A percentile compares a stretch with the other conserved stretches of the same genome.
These are phyloP conservation scores for Labrus mixtus DNA, from an alignment of 2,113 vertebrate species.

Conservation along the genomic window DNA sequence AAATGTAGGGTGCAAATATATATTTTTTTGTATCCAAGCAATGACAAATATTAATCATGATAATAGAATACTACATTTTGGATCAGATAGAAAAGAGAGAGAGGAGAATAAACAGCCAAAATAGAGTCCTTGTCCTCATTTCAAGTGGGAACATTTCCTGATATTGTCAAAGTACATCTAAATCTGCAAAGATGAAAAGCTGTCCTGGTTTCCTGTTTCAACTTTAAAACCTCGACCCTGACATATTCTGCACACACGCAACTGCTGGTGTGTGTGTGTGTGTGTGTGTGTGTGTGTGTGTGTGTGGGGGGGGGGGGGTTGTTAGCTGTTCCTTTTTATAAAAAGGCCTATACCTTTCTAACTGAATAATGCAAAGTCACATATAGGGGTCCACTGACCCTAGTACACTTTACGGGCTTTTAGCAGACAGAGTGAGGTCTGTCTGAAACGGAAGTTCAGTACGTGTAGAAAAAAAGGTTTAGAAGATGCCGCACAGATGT, in stretches of 20 bases:
- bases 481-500: conserved; percentile 3
- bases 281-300: too few species aligned
- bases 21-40: conserved; percentile 16
- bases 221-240: conserved; percentile 21
- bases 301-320: not conserved
- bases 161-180: conserved; percentile 13
- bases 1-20: conserved; percentile 20
- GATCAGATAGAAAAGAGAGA: not conserved
- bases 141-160: conserved; percentile 13
- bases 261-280: conserved; percentile 26
- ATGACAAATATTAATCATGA: conserved; percentile 13
- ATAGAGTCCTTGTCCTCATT: conserved; percentile 15
- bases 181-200: conserved; percentile 18
- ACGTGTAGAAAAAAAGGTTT: conserved; percentile 2
- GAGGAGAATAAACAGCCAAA: not conserved
- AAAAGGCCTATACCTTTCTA: conserved; percentile 9
- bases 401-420: conserved; percentile 30
- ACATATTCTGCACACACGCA: conserved; percentile 6
- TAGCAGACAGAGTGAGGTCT: not conserved
- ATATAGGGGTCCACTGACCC: conserved; percentile 12
- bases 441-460: not conserved
- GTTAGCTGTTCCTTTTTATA: conserved; percentile 6
- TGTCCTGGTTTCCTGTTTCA: conserved; percentile 30
- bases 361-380: conserved; percentile 52
- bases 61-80: not conserved